Evolutionary conservation across 2,888 invertebrate genomes (phyloP).

Genomic region (Ichneumoninae sp.): DNA sequence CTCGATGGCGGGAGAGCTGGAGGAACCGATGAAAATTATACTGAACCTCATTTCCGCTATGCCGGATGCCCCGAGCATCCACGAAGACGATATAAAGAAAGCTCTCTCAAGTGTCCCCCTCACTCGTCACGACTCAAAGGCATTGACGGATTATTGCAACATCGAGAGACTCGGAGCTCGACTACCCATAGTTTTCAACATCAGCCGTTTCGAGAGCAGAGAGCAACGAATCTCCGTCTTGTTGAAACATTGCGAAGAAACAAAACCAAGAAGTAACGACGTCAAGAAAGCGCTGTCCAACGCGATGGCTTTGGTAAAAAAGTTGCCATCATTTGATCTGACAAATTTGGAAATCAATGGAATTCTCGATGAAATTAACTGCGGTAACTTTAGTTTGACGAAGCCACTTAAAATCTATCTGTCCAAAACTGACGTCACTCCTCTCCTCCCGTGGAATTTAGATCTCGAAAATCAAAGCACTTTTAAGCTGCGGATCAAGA

Average conservation of each 20-base stretch:
- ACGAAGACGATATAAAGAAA: constrained; percentile 43
- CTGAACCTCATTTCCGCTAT: constrained; percentile 36
- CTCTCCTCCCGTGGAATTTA: constrained; percentile 45
- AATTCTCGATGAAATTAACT: constrained; percentile 36
- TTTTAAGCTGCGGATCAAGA: constrained; percentile 33
- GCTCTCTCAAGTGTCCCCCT: constrained; percentile 37
- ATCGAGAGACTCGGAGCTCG: constrained; percentile 7
- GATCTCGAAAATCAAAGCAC: constrained; percentile 24
- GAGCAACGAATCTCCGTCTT: not conserved
- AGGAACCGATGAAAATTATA: constrained; percentile 11
- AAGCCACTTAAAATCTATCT: not conserved
- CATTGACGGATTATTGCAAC: constrained; percentile 12
- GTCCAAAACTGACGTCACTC: constrained; percentile 15
- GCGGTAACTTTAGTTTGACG: not conserved
- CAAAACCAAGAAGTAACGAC: constrained; percentile 13
- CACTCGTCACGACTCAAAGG: not conserved
- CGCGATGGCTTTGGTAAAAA: not conserved
- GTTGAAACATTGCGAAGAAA: not conserved
- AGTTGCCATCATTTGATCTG: constrained; percentile 29
- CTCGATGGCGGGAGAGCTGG: not conserved
- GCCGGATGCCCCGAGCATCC: constrained; percentile 44
- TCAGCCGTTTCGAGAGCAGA: constrained; percentile 8
- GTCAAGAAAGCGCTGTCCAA: constrained; percentile 33
- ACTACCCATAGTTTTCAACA: constrained; percentile 49
- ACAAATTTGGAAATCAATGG: constrained; percentile 12